Evolutionary conservation across 2,113 vertebrate species (phyloP), one percentile per base, ranked within the genome.

Genomic region (Heteronetta atricapilla): DNA sequence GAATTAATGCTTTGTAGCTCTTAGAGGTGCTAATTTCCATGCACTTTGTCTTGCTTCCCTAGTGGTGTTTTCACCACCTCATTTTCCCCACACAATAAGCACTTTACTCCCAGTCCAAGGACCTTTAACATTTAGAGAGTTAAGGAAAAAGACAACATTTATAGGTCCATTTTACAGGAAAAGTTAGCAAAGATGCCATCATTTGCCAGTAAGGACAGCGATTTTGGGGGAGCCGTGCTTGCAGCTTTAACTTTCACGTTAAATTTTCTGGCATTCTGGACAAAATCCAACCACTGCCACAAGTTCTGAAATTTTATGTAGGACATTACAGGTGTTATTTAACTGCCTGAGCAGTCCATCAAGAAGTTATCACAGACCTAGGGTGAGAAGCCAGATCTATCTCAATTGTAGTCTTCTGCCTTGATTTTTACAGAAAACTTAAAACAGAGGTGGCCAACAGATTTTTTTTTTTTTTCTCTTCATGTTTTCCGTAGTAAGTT

Each of bases 171-270:
- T 62, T 86, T 31, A 34, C 4, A 59, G 8, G 42, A 72, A 59
- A 62, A 78, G 4, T 64, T 17, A 60, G 18, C 25, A 83, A 85
- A 83, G 4, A 40, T 48, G 3, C 4, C 14, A 62, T 21, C 1
- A 2, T 14, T 0, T 13, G 5, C 2, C 4, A 12, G 6, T 29
- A 17, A 4, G 8, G 6, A 10, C 6, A 13, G 2, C 3, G 0
- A 40, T 29, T 3, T 64, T 2, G 2, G 21, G 1, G 5, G 10
- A 50, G 10, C 26, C 50, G 4, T 36, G 11, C 18, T 42, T 19
- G 23, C 3, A 3, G 20, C 28, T 72, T 55, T 26, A 40, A 42
- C 33, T 84, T 42, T 19, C 26, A 75, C 0, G 60, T 25, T 15
- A 28, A 93, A 25, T 8, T 28, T 76, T 80, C 38, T 46, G 3